These are phyloP conservation scores for Girardinichthys multiradiatus DNA, from an alignment of 2,113 vertebrate species.

Conservation along the genomic window DNA sequence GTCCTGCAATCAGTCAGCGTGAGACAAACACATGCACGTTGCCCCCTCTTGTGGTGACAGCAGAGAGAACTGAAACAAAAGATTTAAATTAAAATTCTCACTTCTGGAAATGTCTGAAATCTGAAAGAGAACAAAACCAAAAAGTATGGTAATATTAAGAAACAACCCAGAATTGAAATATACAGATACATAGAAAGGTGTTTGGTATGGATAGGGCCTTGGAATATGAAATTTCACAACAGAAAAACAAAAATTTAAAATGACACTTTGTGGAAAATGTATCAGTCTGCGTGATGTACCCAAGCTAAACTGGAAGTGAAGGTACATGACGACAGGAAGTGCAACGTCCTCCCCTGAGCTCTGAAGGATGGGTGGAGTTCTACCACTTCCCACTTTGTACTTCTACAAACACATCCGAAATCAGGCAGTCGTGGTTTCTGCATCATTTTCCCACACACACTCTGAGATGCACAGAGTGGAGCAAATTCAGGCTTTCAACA, in stretches of 20 bases:
- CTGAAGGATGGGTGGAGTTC: conserved; percentile 57
- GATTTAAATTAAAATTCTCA: background rate
- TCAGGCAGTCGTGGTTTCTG: conserved; percentile 30
- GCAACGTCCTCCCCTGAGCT: conserved; percentile 36
- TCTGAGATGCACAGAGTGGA: background rate
- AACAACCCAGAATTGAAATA: background rate
- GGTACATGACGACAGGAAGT: conserved; percentile 49
- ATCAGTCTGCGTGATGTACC: background rate
- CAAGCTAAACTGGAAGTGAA: background rate
- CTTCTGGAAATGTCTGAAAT: background rate
- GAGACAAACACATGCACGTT: background rate
- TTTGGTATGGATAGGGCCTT: background rate
- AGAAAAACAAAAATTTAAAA: background rate
- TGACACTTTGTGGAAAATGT: background rate
- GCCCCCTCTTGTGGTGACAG: conserved; percentile 46
- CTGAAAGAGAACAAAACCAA: background rate
- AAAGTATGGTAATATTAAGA: background rate
- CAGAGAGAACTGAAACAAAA: background rate
- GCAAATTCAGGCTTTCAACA: background rate
- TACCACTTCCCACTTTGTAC: conserved; percentile 45
- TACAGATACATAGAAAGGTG: background rate
- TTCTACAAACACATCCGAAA: conserved; percentile 10
- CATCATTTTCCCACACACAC: conserved; percentile 31
- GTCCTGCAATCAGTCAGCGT: background rate
- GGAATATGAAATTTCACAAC: background rate